Evolutionary conservation across 2,113 vertebrate genomes (phyloP), one percentile per base, ranked within the genome.

Genomic region (Pleuronectes platessa): DNA sequence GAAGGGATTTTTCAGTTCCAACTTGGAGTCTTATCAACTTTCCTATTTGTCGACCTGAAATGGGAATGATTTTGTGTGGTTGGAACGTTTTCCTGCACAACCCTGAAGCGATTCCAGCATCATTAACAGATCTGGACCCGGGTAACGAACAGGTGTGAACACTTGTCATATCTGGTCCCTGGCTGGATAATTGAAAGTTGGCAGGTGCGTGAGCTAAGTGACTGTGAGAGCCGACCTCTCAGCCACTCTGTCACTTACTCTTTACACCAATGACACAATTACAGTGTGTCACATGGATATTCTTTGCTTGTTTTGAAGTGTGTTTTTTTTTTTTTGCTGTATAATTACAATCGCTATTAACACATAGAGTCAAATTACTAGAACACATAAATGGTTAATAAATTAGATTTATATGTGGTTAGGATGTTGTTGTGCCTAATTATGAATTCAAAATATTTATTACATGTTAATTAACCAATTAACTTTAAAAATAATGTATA

Each of bases 151-250:
- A 82, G 81, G 71, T 86, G 81, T 84, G 68, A 81, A 81, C 59
- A 49, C 76, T 67, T 78, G 82, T 80, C 66, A 66, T 68, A 23
- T 56, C 72, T 53, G 68, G 4, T 72, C 65, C 26, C 53, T 4
- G 24, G 75, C 65, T 71, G 58, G 49, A 35, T 80, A 84, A 84
- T 84, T 82, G 62, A 80, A 86, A 66, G 83, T 53, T 82, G 78
- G 83, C 82, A 84, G 76, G 59, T 42, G 72, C 71, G 42, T 68
- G 81, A 76, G 68, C 70, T 80, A 72, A 72, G 58, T 77, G 73
- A 84, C 72, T 64, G 23, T 55, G 68, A 11, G 63, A 73, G 67
- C 55, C 85, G 47, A 67, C 77, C 79, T 87, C 81, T 77, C 63
- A 61, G 58, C 69, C 61, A 42, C 6, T 26, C 79, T 82, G 79